Percentiles rank a stretch among this genome's conserved stretches.
Evolutionary conservation across 1,140 invertebrate species (phyloP).

Genomic region (Drosophila nebulosa): DNA sequence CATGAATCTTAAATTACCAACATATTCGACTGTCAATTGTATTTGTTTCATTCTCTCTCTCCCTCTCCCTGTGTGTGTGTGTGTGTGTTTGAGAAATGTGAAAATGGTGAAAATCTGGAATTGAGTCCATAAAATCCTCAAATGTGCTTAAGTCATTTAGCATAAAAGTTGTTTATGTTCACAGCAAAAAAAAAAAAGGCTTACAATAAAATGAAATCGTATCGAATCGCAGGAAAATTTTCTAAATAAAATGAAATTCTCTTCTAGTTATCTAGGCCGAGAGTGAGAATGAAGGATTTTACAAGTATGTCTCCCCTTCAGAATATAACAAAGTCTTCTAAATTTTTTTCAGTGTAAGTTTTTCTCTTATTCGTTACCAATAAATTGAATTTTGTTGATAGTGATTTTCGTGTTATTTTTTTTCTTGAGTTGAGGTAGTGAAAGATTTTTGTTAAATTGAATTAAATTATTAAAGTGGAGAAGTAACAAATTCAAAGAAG

Average conservation of each 20-base stretch:
- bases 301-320: no score
- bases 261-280: no score
- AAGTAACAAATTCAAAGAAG: not conserved
- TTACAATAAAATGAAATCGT: no score
- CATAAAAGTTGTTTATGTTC: not conserved
- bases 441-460: not conserved
- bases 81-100: not conserved
- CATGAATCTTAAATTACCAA: constrained; percentile 52
- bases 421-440: not conserved
- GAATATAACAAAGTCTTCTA: no score
- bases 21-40: constrained; percentile 49
- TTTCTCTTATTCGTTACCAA: not conserved
- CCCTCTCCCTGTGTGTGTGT: not conserved
- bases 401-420: not conserved
- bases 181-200: not conserved
- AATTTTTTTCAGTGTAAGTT: not conserved
- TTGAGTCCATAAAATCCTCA: not conserved
- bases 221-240: no score
- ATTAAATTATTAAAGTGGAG: not conserved
- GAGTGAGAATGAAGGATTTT: no score
- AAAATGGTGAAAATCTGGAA: not conserved
- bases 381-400: not conserved
- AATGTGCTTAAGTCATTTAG: not conserved
- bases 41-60: not conserved
- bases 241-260: no score